These are phyloP conservation scores for Oncorhynchus masou DNA, from an alignment of 2,113 vertebrate genomes.

Conservation along the genomic window DNA sequence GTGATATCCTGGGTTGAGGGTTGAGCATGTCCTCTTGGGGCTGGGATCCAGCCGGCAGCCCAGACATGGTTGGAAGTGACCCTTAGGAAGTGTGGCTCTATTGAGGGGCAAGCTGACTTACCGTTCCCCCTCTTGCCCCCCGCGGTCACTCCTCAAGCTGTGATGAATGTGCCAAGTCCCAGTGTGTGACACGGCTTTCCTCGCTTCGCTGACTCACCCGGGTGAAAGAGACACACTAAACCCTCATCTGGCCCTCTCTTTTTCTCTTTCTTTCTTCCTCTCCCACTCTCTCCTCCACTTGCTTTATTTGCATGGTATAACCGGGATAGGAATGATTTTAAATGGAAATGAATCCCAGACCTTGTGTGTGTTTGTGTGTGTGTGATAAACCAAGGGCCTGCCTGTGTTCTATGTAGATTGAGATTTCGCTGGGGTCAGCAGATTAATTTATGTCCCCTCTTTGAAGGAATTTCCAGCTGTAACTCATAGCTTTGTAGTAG, in stretches of 20 bases:
- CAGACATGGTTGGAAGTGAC: conserved; percentile 42
- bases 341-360: too few relatives aligned
- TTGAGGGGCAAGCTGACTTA: conserved; percentile 58
- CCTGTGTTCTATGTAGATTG: neutral
- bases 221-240: conserved; percentile 2
- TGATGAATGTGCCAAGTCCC: conserved; percentile 29
- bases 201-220: conserved; percentile 46
- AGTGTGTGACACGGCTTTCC: conserved; percentile 17
- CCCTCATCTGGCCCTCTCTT: neutral
- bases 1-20: conserved; percentile 39
- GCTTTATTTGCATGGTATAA: neutral
- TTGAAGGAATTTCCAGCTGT: conserved; percentile 16
- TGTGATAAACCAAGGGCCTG: neutral
- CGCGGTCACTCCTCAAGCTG: neutral
- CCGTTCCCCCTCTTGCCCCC: conserved; percentile 21
- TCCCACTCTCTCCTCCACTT: too few relatives aligned
- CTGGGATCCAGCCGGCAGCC: conserved; percentile 5
- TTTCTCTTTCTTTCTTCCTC: neutral
- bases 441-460: conserved; percentile 8
- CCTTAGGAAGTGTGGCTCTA: conserved; percentile 59
- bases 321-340: neutral
- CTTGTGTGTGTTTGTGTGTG: neutral
- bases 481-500: conserved; percentile 5
- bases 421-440: neutral
- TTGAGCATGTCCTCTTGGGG: conserved; percentile 28